Conservation (phyloP, 2,888 invertebrate genomes). For the Agonopterix subpropinquella region DNA sequence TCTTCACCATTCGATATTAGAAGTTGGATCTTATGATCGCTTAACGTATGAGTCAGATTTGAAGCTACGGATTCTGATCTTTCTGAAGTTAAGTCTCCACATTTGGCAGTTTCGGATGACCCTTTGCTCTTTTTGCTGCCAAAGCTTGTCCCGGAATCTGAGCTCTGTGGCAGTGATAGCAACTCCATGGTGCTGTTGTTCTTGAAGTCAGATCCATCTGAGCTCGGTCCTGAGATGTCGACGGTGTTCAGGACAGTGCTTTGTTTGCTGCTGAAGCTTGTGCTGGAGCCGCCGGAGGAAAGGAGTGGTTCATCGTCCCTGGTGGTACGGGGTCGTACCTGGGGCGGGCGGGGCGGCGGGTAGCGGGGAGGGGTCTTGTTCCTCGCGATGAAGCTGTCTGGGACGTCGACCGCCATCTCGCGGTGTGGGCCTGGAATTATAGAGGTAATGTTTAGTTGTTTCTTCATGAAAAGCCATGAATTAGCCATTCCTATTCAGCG, state of each 20-base stretch:
- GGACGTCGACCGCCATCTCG: constrained; percentile 99
- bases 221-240: constrained; percentile 53
- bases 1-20: constrained; percentile 66
- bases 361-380: constrained; percentile 95
- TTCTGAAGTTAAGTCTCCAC: constrained; percentile 48
- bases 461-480: no score
- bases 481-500: no score
- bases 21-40: constrained; percentile 64
- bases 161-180: constrained; percentile 49
- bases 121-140: constrained; percentile 64
- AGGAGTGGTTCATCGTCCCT: constrained; percentile 70
- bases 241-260: constrained; percentile 52
- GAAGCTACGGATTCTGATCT: constrained; percentile 56
- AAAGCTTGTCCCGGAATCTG: constrained; percentile 57
- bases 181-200: constrained; percentile 57
- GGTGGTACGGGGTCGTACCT: constrained; percentile 71
- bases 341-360: constrained; percentile 86
- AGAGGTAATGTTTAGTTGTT: not conserved
- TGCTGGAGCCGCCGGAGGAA: constrained; percentile 60
- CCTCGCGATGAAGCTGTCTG: constrained; percentile 93
- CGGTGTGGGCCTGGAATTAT: constrained; percentile 87
- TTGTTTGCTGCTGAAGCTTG: constrained; percentile 65
- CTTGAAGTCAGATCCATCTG: constrained; percentile 61
- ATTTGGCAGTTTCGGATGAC: constrained; percentile 63
- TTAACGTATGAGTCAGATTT: constrained; percentile 43